Percentiles rank a stretch among this genome's conserved stretches.
These are phyloP conservation scores for Agrotis ipsilon DNA, from an alignment of 2,888 invertebrate species.

Conservation along the genomic window DNA sequence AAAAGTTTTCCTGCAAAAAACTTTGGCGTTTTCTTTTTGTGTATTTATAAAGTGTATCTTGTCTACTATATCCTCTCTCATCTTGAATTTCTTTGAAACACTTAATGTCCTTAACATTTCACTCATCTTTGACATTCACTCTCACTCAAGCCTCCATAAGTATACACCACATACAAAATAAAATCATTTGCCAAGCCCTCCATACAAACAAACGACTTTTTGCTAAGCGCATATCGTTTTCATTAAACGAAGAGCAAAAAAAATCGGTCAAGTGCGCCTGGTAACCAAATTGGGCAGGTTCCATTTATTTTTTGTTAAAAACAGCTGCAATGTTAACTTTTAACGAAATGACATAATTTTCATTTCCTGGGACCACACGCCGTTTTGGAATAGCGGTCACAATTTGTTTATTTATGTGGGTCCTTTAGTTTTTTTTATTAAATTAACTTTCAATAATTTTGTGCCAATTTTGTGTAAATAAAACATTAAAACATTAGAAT, in stretches of 20 bases:
- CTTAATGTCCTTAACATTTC: neutral
- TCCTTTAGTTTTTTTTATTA: neutral
- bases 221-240: conserved; percentile 53
- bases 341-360: conserved; percentile 55
- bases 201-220: conserved; percentile 48
- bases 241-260: conserved; percentile 49
- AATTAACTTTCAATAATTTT: too few species aligned
- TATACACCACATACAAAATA: conserved; percentile 15
- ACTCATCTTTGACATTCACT: conserved; percentile 9
- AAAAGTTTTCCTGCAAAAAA: too few species aligned
- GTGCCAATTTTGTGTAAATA: neutral
- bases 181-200: conserved; percentile 27
- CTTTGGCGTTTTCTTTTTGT: too few species aligned
- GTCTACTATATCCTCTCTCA: too few species aligned
- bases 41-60: neutral
- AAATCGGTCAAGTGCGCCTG: conserved; percentile 56
- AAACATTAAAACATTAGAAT: too few species aligned
- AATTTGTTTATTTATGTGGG: conserved; percentile 7
- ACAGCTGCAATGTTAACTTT: conserved; percentile 60
- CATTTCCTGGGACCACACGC: conserved; percentile 55
- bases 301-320: conserved; percentile 59
- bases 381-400: conserved; percentile 6
- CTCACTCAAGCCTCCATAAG: neutral
- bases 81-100: too few species aligned
- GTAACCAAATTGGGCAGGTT: conserved; percentile 47